Percentiles rank a stretch among this genome's conserved stretches.
phyloP scores from a whole-genome alignment of 2,797 vertebrate genomes.

The Takifugu ocellatus region DNA sequence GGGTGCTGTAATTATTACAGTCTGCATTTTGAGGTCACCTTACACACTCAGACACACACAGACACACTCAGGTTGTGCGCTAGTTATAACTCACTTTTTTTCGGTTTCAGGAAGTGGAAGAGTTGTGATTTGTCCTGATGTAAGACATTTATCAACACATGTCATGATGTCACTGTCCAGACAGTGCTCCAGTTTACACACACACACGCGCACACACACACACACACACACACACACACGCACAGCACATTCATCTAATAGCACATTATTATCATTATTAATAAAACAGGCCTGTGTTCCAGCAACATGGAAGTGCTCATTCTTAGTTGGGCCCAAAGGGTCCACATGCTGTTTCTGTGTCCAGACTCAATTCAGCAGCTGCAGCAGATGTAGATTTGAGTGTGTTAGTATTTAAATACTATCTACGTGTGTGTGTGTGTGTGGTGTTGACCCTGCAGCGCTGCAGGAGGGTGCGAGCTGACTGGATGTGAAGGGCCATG shows the following conservation, averaged over 20 bases:
- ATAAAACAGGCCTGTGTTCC: too few relatives aligned
- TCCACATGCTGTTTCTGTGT: neutral
- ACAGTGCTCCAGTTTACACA: neutral
- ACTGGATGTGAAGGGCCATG: neutral
- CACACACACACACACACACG: neutral
- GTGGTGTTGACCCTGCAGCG: constrained; percentile 17
- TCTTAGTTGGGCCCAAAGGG: neutral
- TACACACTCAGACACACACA: constrained; percentile 4
- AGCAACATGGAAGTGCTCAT: too few relatives aligned
- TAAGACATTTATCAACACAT: too few relatives aligned
- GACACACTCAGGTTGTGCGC: neutral
- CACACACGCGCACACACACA: constrained; percentile 1
- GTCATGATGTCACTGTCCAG: too few relatives aligned
- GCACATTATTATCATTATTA: neutral
- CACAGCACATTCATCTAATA: neutral
- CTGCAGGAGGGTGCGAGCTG: constrained; percentile 20
- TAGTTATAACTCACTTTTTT: too few relatives aligned
- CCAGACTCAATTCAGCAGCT: constrained; percentile 2
- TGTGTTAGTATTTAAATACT: constrained; percentile 1
- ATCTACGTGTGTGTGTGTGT: constrained; percentile 1
- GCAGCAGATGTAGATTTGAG: neutral
- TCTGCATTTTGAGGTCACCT: constrained; percentile 56
- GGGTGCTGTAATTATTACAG: constrained; percentile 40
- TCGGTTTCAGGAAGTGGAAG: too few relatives aligned
- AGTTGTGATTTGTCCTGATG: too few relatives aligned